phyloP scores from a whole-genome alignment of 1,140 invertebrate genomes.

The Cyclina sinensis region DNA sequence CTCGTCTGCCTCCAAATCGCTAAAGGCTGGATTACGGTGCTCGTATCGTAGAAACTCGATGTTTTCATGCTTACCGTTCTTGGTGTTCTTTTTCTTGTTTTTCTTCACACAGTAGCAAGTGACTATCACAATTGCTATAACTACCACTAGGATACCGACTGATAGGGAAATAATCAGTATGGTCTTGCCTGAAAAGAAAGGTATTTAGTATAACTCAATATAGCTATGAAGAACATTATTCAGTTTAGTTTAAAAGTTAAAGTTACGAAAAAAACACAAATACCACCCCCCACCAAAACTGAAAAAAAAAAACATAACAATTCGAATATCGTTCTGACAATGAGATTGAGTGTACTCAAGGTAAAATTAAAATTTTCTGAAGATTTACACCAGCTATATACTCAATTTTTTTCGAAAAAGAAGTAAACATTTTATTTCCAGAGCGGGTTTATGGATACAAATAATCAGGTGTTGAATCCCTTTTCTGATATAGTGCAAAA shows the following conservation, averaged over 20 bases:
- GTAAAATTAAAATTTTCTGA: no score
- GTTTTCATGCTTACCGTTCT: background rate
- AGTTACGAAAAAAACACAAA: background rate
- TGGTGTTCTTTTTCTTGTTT: background rate
- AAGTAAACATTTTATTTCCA: no score
- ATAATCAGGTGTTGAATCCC: no score
- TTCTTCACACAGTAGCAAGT: background rate
- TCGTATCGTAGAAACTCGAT: no score
- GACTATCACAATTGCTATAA: background rate
- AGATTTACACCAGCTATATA: no score
- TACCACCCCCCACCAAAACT: no score
- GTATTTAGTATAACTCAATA: background rate
- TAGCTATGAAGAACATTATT: background rate
- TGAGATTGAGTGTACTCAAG: no score
- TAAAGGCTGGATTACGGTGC: background rate
- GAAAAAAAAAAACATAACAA: background rate
- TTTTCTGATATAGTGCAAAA: no score
- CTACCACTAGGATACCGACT: background rate
- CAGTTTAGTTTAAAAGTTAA: no score
- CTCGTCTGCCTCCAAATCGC: background rate
- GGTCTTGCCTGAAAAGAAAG: background rate
- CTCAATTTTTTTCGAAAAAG: no score
- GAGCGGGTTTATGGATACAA: no score
- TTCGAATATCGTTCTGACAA: no score
- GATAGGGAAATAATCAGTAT: background rate